phyloP scores from a whole-genome alignment of 1,140 invertebrate species.

The Megalonaias nervosa region DNA sequence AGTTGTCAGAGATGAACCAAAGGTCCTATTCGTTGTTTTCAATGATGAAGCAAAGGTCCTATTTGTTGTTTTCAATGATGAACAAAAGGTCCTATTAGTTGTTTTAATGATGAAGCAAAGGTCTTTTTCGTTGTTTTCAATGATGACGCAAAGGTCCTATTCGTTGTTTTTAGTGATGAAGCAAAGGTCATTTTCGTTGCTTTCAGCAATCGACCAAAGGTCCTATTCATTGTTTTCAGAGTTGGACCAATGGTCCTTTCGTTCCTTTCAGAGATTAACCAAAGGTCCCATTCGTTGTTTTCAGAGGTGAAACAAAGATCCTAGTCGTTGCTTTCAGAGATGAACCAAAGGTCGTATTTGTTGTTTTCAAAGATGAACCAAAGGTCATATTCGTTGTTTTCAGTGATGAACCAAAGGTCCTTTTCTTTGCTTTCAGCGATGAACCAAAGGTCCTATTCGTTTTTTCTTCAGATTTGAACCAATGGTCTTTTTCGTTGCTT shows the following conservation, averaged over 20 bases:
- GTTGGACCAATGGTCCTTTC: background rate
- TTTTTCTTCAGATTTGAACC: no score
- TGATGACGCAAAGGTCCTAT: background rate
- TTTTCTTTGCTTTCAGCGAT: no score
- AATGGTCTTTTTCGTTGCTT: no score
- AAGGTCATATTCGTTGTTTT: no score
- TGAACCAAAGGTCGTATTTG: background rate
- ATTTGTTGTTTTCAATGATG: background rate
- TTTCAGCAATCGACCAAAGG: background rate
- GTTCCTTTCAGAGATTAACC: background rate
- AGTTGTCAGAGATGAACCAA: background rate
- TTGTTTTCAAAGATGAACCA: no score
- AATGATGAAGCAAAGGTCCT: background rate
- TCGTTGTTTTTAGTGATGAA: background rate
- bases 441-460: no score
- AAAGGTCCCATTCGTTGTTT: no score
- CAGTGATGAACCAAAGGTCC: no score
- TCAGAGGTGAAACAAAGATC: background rate
- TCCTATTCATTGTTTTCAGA: background rate
- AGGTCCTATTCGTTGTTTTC: background rate
- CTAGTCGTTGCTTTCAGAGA: background rate
- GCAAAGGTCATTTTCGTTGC: background rate
- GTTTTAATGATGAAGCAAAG: background rate
- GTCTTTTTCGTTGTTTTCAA: background rate
- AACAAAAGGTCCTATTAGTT: background rate